Base-by-base conservation (phyloP, 2,113 vertebrate species). In the Phalacrocorax aristotelis region DNA sequence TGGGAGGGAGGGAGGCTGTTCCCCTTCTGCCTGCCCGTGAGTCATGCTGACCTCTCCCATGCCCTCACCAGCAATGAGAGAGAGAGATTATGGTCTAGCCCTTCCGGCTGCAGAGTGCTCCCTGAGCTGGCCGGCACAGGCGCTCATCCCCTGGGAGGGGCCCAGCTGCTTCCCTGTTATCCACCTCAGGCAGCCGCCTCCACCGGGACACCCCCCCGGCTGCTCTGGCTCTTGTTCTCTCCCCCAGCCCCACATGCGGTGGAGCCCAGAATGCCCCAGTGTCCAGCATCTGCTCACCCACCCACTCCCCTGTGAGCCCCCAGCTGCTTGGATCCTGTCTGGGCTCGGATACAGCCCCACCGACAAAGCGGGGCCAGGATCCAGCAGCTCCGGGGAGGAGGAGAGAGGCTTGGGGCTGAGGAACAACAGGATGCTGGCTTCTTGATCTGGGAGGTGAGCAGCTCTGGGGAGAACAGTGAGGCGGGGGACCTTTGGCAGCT, bases 41-140 rank as follows among this genome's bases (percentile, higher is more conserved):
- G 92, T 97, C 94, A 94, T 18, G 38, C 79, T 98, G 97, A 97
- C 97, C 97, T 98, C 97, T 98, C 97, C 38, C 97, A 98, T 97
- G 97, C 96, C 97, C 97, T 94, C 83, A 0, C 77, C 70, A 90
- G 93, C 77, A 78, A 32, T 2, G 7, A 91, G 60, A 84, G 70
- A 86, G 85, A 81, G 48, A 92, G 58, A 94, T 95, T 94, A 93
- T 91, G 91, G 88, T 90, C 80, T 94, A 88, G 66, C 83, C 83
- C 64, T 97, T 96, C 94, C 93, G 92, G 90, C 90, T 15, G n/a
- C 91, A 87, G 81, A 90, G 76, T 83, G 93, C 92, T 96, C 94
- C 94, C 91, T 36, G 3, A 34, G 66, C 89, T 13, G 61, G 74
- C 89, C 90, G 8, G 71, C 78, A 40, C 83, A 27, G 55, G 40